A percentile compares a stretch with the other conserved stretches of the same genome.
These are phyloP conservation scores for Ichneumoninae sp. DNA, from an alignment of 2,888 invertebrate species.

Conservation along the genomic window DNA sequence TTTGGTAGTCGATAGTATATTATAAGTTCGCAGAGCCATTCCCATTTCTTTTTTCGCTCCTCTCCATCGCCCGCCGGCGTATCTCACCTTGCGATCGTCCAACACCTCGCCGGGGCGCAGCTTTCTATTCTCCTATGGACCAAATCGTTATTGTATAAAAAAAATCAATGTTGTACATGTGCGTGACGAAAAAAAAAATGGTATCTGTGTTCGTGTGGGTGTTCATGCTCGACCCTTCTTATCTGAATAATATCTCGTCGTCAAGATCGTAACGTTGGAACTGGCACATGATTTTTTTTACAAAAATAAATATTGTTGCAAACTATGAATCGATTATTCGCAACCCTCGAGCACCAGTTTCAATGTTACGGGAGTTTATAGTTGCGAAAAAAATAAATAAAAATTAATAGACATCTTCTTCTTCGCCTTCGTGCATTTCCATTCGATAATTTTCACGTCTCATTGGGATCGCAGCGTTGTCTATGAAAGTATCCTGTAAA, in stretches of 20 bases:
- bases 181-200: slow-evolving; percentile 51
- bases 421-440: slow-evolving; percentile 28
- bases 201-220: slow-evolving; percentile 33
- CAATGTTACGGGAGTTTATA: slow-evolving; percentile 39
- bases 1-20: slow-evolving; percentile 77
- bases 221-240: slow-evolving; percentile 40
- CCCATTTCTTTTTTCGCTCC: slow-evolving; percentile 53
- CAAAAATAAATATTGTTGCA: background rate
- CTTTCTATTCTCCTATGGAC: slow-evolving; percentile 93
- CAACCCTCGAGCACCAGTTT: background rate
- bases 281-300: background rate
- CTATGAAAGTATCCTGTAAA: slow-evolving; percentile 55
- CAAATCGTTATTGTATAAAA: slow-evolving; percentile 82
- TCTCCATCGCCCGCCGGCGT: slow-evolving; percentile 69
- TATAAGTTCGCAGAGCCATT: slow-evolving; percentile 74
- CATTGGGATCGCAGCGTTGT: background rate
- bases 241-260: background rate
- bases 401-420: slow-evolving; percentile 17
- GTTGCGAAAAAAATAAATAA: background rate
- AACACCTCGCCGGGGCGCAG: slow-evolving; percentile 97
- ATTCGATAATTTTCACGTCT: slow-evolving; percentile 4
- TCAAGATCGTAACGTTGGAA: slow-evolving; percentile 29
- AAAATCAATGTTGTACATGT: slow-evolving; percentile 40
- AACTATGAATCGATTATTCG: background rate
- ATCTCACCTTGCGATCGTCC: slow-evolving; percentile 95